Evolutionary conservation across 1,140 invertebrate genomes (phyloP), one percentile per base, ranked within the genome.

Genomic region (Hylaeus volcanicus): DNA sequence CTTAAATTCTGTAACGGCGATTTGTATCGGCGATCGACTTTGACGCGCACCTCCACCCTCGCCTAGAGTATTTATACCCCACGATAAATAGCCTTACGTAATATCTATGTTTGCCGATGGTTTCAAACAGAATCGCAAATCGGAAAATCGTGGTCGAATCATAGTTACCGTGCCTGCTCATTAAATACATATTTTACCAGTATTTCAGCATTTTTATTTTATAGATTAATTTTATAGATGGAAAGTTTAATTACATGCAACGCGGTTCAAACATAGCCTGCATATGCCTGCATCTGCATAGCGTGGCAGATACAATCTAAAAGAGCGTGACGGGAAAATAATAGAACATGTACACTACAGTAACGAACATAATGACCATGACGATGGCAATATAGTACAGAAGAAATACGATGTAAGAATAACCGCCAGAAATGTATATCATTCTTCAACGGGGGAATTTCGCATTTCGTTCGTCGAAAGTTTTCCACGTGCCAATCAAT

Each of bases 61-160:
- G 74, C 81, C 56, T 77, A 69, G 56, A 63, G 58, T 87, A 88
- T 88, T 88, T 88, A 85, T 87, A 85, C 63, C 79, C 66, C 11
- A 82, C 83, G 63, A 83, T 78, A 88, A 88, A 88, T 87, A 85
- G 68, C 45, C 56, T 87, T 85, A 70, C 79, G 77, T 74, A 88
- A 87, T 74, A 55, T 41, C 65, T 12, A 60, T 66, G 12, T 43
- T 51, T 4, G 48, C 15, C 15, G 37, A 5, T 55, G 3, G 45
- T 8, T 51, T 37, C 26, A 14, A 51, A 14, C 8, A 15, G 3
- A 71, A 71, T n/a, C n/a, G 41, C 41, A 9, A 12, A 48, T 55
- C 39, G 9, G 11, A 45, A 56, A 55, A 3, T 39, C 26, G n/a
- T 11, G 2, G 11, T n/a, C 39, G 2, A 3, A 15, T 3, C 14